These are phyloP conservation scores for Cosmorhoe ocellata DNA, from an alignment of 2,888 invertebrate genomes.

Conservation along the genomic window DNA sequence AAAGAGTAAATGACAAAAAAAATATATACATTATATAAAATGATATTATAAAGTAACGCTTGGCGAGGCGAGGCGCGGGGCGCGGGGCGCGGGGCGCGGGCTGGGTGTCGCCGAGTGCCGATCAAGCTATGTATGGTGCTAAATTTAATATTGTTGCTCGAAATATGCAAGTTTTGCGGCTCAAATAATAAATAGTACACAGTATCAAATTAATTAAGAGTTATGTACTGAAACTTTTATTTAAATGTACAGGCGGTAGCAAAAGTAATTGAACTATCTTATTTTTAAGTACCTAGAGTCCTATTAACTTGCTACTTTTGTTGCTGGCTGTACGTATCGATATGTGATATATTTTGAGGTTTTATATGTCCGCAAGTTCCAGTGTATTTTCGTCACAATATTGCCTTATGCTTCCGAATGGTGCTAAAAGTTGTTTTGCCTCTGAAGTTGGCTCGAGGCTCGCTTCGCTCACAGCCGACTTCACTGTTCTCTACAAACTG, in stretches of 20 bases:
- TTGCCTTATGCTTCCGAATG: constrained; percentile 16
- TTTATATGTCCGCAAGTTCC: constrained; percentile 19
- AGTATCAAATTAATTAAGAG: constrained; percentile 25
- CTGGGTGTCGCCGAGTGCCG: constrained; percentile 6
- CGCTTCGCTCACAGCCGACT: background rate
- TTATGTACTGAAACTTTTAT: constrained; percentile 24
- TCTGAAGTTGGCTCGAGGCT: background rate
- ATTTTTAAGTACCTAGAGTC: constrained; percentile 15
- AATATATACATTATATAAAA: constrained; percentile 46
- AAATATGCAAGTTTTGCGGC: constrained; percentile 37
- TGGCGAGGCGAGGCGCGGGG: constrained; percentile 36
- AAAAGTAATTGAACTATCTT: constrained; percentile 10
- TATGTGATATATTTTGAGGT: constrained; percentile 13
- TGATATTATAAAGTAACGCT: constrained; percentile 34
- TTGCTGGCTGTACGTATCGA: constrained; percentile 21
- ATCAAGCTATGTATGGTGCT: constrained; percentile 29
- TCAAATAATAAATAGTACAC: constrained; percentile 34
- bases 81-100: constrained; percentile 30
- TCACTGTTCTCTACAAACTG: constrained; percentile 14
- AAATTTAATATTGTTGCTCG: constrained; percentile 37
- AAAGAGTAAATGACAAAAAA: constrained; percentile 77
- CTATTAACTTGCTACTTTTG: constrained; percentile 10
- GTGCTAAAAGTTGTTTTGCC: constrained; percentile 14
- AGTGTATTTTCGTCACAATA: constrained; percentile 23
- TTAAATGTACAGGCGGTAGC: constrained; percentile 24